Base-by-base conservation (phyloP, 2,113 vertebrate species). In the Dipodomys merriami region DNA sequence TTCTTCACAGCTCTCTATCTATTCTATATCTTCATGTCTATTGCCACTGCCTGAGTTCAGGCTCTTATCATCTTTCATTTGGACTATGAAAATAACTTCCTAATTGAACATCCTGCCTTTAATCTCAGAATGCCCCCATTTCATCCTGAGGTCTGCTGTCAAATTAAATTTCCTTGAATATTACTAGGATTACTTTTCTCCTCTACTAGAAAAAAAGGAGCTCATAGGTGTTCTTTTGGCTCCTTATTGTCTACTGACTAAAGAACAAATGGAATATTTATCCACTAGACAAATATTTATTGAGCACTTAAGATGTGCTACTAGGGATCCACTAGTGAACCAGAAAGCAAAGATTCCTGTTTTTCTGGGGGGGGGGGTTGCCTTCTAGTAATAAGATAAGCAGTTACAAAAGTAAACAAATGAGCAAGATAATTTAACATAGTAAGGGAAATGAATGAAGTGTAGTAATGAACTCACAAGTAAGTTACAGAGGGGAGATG, bases 251-350 rank as follows among this genome's bases (percentile, higher is more conserved):
- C 27, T 2, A 86, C 5, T 91, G 71, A 65, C 13, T 88, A 39
- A 80, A 84, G 11, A 53, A 62, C 30, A 91, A 60, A 35, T 74
- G 39, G 60, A 30, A 30, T 23, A 93, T 29, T 82, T 25, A 33
- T 15, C 88, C 44, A 39, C 8, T 93, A 57, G 89, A 86, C 27
- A 86, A 68, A 82, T 74, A 82, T 46, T 91, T 77, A 85, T n/a
- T 60, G 91, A 86, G 15, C 49, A 83, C 44, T 60, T 86, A 64
- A 8, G 33, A 79, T n/a, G 35, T 76, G n/a, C 20, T 72, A 18
- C 22, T 74, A 16, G 6, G 12, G 15, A 86, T 60, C 44, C 30
- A 84, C 22, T 35, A 82, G 8, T 13, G 13, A 80, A 22, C 30
- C 60, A 74, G 25, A 81, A 1, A 84, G 49, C 82, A 72, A 91